Evolutionary conservation across 1,140 invertebrate species (phyloP).

Genomic region (Gryon sp.): DNA sequence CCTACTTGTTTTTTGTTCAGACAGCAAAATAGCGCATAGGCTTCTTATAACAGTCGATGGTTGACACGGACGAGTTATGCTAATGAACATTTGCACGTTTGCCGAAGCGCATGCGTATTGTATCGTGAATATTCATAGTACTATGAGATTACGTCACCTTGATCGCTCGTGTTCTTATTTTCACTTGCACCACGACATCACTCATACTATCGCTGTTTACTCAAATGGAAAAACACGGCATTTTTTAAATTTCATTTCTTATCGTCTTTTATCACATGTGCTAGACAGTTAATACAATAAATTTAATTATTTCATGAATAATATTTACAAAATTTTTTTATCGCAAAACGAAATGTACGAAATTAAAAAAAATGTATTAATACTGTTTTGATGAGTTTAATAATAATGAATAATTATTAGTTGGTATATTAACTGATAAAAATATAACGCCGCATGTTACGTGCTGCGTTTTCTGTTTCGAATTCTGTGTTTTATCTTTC

Average conservation of each 20-base stretch:
- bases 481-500: slow-evolving; percentile 20
- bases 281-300: too few relatives aligned
- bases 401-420: too few relatives aligned
- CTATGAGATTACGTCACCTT: slow-evolving; percentile 70
- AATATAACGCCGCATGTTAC: background rate
- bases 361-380: too few relatives aligned
- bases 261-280: too few relatives aligned
- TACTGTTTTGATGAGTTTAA: too few relatives aligned
- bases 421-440: too few relatives aligned
- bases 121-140: slow-evolving; percentile 72
- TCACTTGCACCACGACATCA: slow-evolving; percentile 58
- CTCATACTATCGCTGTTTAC: slow-evolving; percentile 41
- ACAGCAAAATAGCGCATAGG: slow-evolving; percentile 40
- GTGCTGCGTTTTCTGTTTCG: slow-evolving; percentile 8
- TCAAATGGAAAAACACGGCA: slow-evolving; percentile 46
- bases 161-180: slow-evolving; percentile 70
- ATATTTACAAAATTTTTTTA: too few relatives aligned
- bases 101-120: slow-evolving; percentile 58
- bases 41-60: slow-evolving; percentile 68
- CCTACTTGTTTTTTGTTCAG: slow-evolving; percentile 34
- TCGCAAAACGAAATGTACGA: too few relatives aligned
- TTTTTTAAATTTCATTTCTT: slow-evolving; percentile 23
- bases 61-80: slow-evolving; percentile 73
- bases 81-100: slow-evolving; percentile 69
- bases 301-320: too few relatives aligned